These are phyloP conservation scores for Drosophila prolongata DNA, from an alignment of 2,888 invertebrate species.

Conservation along the genomic window DNA sequence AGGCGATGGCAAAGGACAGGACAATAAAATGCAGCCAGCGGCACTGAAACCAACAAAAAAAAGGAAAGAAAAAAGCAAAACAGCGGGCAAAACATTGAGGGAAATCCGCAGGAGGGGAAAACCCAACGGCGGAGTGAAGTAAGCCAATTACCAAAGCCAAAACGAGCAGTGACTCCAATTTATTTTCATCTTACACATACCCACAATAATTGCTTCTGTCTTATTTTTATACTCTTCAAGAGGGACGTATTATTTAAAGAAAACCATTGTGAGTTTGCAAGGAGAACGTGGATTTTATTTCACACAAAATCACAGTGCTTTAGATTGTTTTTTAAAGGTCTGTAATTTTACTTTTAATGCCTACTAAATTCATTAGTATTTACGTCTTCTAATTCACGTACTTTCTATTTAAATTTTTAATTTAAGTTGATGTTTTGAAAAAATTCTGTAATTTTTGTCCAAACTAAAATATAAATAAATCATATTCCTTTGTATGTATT, in stretches of 20 bases:
- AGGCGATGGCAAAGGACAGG: slow-evolving; percentile 39
- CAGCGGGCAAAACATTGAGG: slow-evolving; percentile 8
- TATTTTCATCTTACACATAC: slow-evolving; percentile 34
- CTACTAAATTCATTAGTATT: too few species aligned
- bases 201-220: slow-evolving; percentile 27
- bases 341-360: too few species aligned
- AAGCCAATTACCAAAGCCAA: slow-evolving; percentile 50
- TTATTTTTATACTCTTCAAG: background rate
- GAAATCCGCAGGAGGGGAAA: slow-evolving; percentile 3
- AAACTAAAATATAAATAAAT: too few species aligned
- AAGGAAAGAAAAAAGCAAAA: slow-evolving; percentile 6
- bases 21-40: slow-evolving; percentile 72
- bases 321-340: too few species aligned
- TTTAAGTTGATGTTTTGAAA: too few species aligned
- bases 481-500: too few species aligned
- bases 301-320: too few species aligned
- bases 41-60: slow-evolving; percentile 40
- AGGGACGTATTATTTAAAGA: background rate
- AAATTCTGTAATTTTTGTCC: too few species aligned
- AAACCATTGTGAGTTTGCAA: background rate
- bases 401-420: too few species aligned
- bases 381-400: too few species aligned
- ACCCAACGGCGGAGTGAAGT: slow-evolving; percentile 5
- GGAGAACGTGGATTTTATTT: too few species aligned
- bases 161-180: slow-evolving; percentile 45